Base-by-base conservation (phyloP, 2,113 vertebrate genomes). In the Electrona antarctica region DNA sequence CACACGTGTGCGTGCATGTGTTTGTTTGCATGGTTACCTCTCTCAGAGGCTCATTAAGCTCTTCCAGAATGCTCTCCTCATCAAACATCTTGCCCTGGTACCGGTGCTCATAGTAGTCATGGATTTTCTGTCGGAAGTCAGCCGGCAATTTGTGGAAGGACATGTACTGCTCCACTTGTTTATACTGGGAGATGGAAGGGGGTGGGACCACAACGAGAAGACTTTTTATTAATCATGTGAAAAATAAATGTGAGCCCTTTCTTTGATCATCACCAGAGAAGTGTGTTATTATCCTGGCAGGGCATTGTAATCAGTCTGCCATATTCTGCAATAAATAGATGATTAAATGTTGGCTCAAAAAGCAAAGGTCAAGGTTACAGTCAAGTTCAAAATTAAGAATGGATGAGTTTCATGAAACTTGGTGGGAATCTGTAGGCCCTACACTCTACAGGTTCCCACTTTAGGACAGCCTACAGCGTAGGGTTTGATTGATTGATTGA, bases 21-120 rank as follows among this genome's bases (percentile, higher is more conserved):
- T 64, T 54, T 54, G 21, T 14, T 61, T 52, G 45, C 15, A 28
- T 67, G 67, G 66, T 47, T 87, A 99, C 97, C 95, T 99, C 96
- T 0, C 97, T 88, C 51, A 99, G 88, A 0, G 97, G 97, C 89
- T 97, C 97, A 0, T 95, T 99, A 61, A 99, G 95, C 85, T 99
- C 97, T 62, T 94, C 97, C 54, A 99, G 93, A 85, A 99, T 99
- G 90, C 96, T 99, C 91, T 99, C 97, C 77, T 99, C 97, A 0
- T 99, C 97, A 0, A 99, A 99, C 97, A 99, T 99, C 93, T 99
- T 99, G 86, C 97, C 97, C 83, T 99, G 97, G 92, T 99, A 99
- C 41, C 97, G 91, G 76, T 99, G 97, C 80, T 99, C 97, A 0
- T 99, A 99, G 91, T 99, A 99, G 89, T 99, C 97, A 0, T 99